Conservation (phyloP, 2,888 invertebrate genomes). For the Amblyteles armatorius region DNA sequence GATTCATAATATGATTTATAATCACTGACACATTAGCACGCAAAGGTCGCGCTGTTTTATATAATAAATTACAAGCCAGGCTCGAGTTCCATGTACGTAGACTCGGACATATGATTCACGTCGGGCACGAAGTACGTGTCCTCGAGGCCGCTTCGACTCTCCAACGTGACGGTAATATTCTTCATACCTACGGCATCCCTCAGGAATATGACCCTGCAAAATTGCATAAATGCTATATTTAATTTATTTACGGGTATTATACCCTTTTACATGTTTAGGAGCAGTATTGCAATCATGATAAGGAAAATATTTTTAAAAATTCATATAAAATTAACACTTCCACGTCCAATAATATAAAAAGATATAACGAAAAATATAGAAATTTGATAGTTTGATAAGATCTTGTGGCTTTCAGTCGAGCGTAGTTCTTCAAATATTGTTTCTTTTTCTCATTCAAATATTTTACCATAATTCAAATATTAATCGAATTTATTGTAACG, state of each 20-base stretch:
- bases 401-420: no score
- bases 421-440: no score
- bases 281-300: no score
- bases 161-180: slow-evolving; percentile 82
- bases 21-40: neutral
- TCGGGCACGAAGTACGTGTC: slow-evolving; percentile 87
- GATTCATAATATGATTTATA: neutral
- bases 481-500: no score
- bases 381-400: no score
- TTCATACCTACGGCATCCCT: slow-evolving; percentile 76
- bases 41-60: neutral
- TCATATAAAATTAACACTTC: no score
- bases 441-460: no score
- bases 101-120: slow-evolving; percentile 85
- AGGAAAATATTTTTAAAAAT: no score
- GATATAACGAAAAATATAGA: no score
- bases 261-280: neutral
- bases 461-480: no score
- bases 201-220: slow-evolving; percentile 81
- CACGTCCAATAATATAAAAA: no score
- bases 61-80: slow-evolving; percentile 85
- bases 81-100: slow-evolving; percentile 87
- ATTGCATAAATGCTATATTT: neutral
- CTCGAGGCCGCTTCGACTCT: slow-evolving; percentile 81
- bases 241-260: neutral